phyloP scores from a whole-genome alignment of 2,888 invertebrate genomes.

The Cosmia trapezina region DNA sequence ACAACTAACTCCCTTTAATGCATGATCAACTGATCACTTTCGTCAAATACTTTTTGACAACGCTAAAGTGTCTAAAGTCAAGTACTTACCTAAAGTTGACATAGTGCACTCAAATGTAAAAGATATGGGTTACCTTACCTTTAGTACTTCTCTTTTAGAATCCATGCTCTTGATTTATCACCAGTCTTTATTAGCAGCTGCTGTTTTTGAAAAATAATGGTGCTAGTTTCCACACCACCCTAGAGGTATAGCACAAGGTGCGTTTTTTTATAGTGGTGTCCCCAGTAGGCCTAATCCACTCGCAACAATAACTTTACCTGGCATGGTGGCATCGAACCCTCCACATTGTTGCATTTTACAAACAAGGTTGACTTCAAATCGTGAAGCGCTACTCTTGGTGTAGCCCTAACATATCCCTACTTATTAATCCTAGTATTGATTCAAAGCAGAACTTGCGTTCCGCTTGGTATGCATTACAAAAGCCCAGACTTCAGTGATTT shows the following conservation, averaged over 20 bases:
- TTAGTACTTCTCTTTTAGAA: no score
- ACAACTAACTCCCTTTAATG: no score
- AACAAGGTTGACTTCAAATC: slow-evolving; percentile 2
- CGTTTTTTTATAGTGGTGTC: slow-evolving; percentile 67
- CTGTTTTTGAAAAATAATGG: slow-evolving; percentile 2
- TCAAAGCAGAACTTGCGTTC: slow-evolving; percentile 34
- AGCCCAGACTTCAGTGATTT: slow-evolving; percentile 24
- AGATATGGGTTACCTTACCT: no score
- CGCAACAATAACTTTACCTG: slow-evolving; percentile 30
- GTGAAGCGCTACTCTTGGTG: slow-evolving; percentile 1
- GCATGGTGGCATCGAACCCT: slow-evolving; percentile 38
- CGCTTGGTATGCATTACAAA: slow-evolving; percentile 53
- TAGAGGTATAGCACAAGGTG: slow-evolving; percentile 64
- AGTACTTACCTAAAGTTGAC: no score
- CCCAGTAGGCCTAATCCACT: slow-evolving; percentile 66
- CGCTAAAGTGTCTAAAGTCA: no score
- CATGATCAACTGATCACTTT: no score
- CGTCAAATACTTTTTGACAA: no score
- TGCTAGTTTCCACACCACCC: slow-evolving; percentile 66
- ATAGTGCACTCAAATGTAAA: no score
- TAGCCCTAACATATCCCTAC: slow-evolving; percentile 39
- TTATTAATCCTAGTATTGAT: slow-evolving; percentile 25
- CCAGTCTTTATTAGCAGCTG: no score
- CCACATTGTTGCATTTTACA: slow-evolving; percentile 25
- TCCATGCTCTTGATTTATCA: no score